Evolutionary conservation across 2,797 vertebrate genomes (phyloP).

Genomic region (Geotria australis): DNA sequence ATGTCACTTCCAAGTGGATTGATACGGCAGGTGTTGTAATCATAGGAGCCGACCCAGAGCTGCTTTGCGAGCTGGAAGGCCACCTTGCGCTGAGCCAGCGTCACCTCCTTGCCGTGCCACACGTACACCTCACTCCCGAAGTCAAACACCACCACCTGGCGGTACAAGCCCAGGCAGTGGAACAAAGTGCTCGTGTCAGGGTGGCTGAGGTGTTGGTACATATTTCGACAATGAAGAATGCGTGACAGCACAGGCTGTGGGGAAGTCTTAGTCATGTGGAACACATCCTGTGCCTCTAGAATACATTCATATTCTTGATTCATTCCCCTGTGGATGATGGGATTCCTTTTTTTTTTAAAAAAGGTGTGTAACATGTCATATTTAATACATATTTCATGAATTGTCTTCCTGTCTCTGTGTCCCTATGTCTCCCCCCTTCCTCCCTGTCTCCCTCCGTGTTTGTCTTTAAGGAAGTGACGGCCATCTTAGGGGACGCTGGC

Average conservation of each 20-base stretch:
- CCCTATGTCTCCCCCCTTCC: no score
- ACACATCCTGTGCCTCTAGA: no score
- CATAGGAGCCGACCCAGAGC: conserved; percentile 22
- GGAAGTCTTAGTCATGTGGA: no score
- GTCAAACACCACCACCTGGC: conserved; percentile 27
- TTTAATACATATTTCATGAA: neutral
- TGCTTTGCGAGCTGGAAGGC: conserved; percentile 24
- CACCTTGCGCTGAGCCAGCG: conserved; percentile 11
- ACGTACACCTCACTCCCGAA: conserved; percentile 36
- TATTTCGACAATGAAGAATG: neutral
- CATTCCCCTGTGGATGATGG: neutral
- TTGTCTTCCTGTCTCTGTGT: neutral
- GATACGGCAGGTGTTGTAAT: conserved; percentile 30
- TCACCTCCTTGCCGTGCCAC: conserved; percentile 22
- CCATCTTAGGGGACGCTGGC: no score
- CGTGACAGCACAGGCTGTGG: neutral
- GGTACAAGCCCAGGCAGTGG: neutral
- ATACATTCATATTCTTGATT: no score
- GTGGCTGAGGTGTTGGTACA: neutral
- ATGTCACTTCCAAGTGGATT: conserved; percentile 17
- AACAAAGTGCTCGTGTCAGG: neutral
- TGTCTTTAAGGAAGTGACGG: no score
- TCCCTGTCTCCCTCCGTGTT: no score
- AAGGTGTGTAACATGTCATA: neutral
- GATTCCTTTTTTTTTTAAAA: neutral